Conservation (phyloP, 1,140 invertebrate species). For the Drosophila burlai region DNA sequence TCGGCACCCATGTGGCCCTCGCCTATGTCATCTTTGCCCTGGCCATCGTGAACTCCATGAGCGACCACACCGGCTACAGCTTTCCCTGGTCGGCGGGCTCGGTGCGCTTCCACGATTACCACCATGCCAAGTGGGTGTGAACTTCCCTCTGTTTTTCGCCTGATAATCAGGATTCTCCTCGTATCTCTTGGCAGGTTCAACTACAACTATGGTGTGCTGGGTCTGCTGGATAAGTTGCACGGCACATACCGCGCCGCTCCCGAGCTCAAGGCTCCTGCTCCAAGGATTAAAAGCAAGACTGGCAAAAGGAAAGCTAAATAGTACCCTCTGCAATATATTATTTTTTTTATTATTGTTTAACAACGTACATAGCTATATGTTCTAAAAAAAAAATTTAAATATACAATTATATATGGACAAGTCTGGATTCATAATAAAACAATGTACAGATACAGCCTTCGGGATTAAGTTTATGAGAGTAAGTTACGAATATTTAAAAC, state of each 20-base stretch:
- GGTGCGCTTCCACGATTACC: conserved; percentile 95
- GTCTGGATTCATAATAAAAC: neutral
- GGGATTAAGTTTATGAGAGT: neutral
- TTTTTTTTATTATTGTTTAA: neutral
- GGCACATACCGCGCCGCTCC: conserved; percentile 87
- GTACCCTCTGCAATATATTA: no score
- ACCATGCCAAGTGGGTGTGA: conserved; percentile 91
- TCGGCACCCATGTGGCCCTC: conserved; percentile 92
- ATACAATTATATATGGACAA: neutral
- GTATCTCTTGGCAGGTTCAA: conserved; percentile 88
- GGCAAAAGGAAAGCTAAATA: conserved; percentile 26
- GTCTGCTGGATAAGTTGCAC: conserved; percentile 93
- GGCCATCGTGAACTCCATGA: conserved; percentile 92
- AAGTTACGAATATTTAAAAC: neutral
- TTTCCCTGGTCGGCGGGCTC: conserved; percentile 92
- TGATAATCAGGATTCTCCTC: neutral
- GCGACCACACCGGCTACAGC: conserved; percentile 95
- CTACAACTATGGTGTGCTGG: conserved; percentile 94
- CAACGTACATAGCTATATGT: neutral
- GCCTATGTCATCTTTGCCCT: conserved; percentile 92
- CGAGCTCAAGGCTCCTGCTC: conserved; percentile 8
- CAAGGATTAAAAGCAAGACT: conserved; percentile 8
- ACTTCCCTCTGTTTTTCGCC: neutral
- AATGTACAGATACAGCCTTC: neutral
- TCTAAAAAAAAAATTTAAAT: neutral